Base-by-base conservation (phyloP, 2,888 invertebrate species). In the Lasius platythorax region DNA sequence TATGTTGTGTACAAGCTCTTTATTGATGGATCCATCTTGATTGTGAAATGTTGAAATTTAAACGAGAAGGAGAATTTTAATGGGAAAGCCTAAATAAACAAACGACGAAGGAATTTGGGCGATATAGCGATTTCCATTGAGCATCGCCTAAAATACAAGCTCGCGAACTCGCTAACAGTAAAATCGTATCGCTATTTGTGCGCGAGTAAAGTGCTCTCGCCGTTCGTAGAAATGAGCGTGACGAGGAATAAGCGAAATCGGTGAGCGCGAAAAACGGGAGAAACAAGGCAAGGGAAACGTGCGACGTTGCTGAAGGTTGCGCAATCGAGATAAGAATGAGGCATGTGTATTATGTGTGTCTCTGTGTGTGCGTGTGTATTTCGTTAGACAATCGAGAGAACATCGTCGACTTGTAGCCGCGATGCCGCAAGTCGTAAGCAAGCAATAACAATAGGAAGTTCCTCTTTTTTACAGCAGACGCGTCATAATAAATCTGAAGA, bases 311-410 rank as follows among this genome's bases (percentile, higher is more conserved):
- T n/a, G n/a, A 50, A 66, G 4, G 46, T 78, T 79, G 58, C 73
- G 46, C 73, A 72, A 79, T 79, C 43, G 23, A 46, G 72, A 79
- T 79, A 72, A 72, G 79, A 72, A 72, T 18, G 28, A 50, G 18
- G 12, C n/a, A 56, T 9, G 15, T 23, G 15, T 37, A 23, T 15
- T 46, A 9, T 2, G 50, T 66, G 68, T 12, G 18, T 23, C 15
- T 53, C 5, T n/a, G 5, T 37, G 5, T 37, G 18, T 2, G 2
- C 8, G 6, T 23, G 15, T 6, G 18, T 43, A 43, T 23, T 58
- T 58, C 15, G 43, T 43, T 70, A 12, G n/a, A 40, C 78, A 28
- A 40, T 53, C 9, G 28, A 56, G 37, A 53, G 15, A 30, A n/a
- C 56, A 8, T 78, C 15, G 68, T 68, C 40, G 40, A 40, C 18